phyloP scores from a whole-genome alignment of 2,113 vertebrate species.

The Gadus macrocephalus region DNA sequence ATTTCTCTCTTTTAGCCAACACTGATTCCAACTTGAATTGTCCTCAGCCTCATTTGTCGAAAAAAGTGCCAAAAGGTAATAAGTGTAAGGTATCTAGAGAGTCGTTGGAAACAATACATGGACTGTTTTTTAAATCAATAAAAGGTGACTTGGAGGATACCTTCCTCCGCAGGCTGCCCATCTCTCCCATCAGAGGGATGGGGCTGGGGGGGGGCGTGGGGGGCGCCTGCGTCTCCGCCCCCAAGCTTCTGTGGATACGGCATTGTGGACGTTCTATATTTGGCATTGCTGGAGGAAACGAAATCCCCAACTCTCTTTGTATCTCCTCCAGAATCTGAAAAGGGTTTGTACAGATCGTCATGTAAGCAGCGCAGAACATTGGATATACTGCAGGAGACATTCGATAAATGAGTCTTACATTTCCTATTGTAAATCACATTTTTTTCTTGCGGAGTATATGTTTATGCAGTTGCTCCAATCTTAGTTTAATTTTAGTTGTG shows the following conservation, averaged over 20 bases:
- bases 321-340: conserved; percentile 76
- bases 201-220: not conserved
- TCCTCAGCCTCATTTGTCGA: too few species aligned
- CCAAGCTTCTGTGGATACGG: conserved; percentile 37
- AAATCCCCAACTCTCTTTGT: conserved; percentile 65
- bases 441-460: too few species aligned
- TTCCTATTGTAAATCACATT: too few species aligned
- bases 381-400: not conserved
- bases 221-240: conserved; percentile 60
- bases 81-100: too few species aligned
- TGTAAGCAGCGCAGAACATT: not conserved
- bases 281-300: conserved; percentile 43
- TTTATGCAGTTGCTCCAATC: too few species aligned
- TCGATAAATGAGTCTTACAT: too few species aligned
- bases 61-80: too few species aligned
- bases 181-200: conserved; percentile 65
- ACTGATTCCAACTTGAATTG: too few species aligned
- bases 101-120: too few species aligned
- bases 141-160: conserved; percentile 46
- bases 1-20: not conserved
- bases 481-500: too few species aligned
- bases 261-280: conserved; percentile 42
- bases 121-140: not conserved
- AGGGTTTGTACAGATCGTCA: not conserved
- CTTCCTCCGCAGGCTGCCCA: conserved; percentile 68